A percentile compares a stretch with the other conserved stretches of the same genome.
Conservation (phyloP, 2,888 invertebrate species). For the Choristoneura rosaceana region DNA sequence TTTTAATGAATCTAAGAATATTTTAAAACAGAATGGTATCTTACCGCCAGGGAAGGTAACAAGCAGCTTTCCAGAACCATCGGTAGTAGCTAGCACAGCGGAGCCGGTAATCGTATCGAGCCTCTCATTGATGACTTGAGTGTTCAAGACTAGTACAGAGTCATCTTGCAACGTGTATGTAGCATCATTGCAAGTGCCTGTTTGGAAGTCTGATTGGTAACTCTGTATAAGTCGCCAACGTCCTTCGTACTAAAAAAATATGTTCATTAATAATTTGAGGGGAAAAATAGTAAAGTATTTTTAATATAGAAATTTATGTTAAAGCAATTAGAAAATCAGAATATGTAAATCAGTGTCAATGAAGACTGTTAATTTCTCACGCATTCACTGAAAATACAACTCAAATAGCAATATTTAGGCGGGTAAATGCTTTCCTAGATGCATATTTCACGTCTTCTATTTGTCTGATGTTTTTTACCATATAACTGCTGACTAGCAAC, state of each 20-base stretch:
- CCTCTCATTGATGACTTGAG: slow-evolving; percentile 59
- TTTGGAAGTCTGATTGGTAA: slow-evolving; percentile 63
- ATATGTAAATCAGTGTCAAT: neutral
- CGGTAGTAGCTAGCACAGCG: slow-evolving; percentile 76
- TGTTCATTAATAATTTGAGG: no score
- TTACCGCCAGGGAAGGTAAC: slow-evolving; percentile 86
- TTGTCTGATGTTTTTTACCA: no score
- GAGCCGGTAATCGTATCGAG: slow-evolving; percentile 58
- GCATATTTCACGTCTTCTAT: no score
- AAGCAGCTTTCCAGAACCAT: slow-evolving; percentile 84
- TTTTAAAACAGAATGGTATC: neutral
- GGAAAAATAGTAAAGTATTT: no score
- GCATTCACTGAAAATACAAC: no score
- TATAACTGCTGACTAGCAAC: no score
- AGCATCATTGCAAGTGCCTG: slow-evolving; percentile 63
- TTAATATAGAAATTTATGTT: no score
- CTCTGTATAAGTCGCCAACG: slow-evolving; percentile 67
- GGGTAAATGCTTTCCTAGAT: no score
- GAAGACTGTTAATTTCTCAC: no score
- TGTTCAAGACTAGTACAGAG: slow-evolving; percentile 58
- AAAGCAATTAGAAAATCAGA: neutral
- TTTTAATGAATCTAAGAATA: neutral
- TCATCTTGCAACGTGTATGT: slow-evolving; percentile 52
- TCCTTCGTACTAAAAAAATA: slow-evolving; percentile 55
- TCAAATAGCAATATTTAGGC: no score